Conservation (phyloP, 2,113 vertebrate species). For the Tamias sibiricus region DNA sequence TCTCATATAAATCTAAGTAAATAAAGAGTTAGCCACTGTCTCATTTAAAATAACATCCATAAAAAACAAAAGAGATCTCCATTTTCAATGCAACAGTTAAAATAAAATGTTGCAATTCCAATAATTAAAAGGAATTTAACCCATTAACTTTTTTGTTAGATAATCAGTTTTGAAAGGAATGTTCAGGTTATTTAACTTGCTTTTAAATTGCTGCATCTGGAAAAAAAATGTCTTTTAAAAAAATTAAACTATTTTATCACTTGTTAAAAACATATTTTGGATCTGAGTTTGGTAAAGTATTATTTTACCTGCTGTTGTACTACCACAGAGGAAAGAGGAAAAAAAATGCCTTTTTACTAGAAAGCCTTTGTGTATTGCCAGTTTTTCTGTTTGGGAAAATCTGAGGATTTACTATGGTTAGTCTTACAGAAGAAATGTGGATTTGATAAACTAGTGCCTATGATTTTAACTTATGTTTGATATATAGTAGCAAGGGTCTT, state of each 20-base stretch:
- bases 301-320: conserved; percentile 78
- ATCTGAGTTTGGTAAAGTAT: conserved; percentile 82
- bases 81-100: conserved; percentile 67
- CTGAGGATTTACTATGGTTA: conserved; percentile 85
- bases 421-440: conserved; percentile 86
- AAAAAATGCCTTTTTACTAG: conserved; percentile 84
- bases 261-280: conserved; percentile 79
- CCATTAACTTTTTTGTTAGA: conserved; percentile 69
- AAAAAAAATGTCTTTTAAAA: conserved; percentile 75
- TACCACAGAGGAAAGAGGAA: conserved; percentile 83
- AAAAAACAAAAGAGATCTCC: conserved; percentile 68
- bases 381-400: conserved; percentile 87
- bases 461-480: conserved; percentile 94
- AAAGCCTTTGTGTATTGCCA: conserved; percentile 85
- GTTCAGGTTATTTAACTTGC: conserved; percentile 82
- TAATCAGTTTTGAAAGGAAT: conserved; percentile 78
- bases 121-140: conserved; percentile 78
- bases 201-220: conserved; percentile 82
- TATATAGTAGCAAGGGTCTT: conserved; percentile 83
- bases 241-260: conserved; percentile 76
- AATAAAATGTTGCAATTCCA: conserved; percentile 77
- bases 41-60: conserved; percentile 43
- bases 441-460: conserved; percentile 97
- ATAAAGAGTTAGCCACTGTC: conserved; percentile 57
- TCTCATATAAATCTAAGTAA: conserved; percentile 62